Evolutionary conservation across 2,888 invertebrate species (phyloP).

Genomic region (Argyresthia albistria): DNA sequence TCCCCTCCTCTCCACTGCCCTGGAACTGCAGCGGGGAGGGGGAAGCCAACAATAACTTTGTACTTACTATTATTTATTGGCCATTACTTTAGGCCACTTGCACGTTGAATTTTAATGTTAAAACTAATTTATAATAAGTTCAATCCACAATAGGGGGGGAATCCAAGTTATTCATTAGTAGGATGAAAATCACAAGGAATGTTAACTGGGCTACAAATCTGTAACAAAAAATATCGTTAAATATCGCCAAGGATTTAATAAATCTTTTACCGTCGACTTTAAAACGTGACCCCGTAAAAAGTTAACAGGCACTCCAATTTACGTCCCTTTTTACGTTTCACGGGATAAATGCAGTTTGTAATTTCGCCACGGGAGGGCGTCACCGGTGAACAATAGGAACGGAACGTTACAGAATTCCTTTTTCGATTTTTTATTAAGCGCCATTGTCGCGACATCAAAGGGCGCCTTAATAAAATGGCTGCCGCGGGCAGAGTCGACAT

Average conservation of each 20-base stretch:
- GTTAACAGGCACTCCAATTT: constrained; percentile 37
- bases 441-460: constrained; percentile 29
- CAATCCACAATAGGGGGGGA: too few species aligned
- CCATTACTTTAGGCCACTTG: not conserved
- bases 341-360: constrained; percentile 28
- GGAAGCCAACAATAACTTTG: not conserved
- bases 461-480: constrained; percentile 27
- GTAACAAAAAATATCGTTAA: too few species aligned
- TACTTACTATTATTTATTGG: not conserved
- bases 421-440: constrained; percentile 28
- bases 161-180: too few species aligned
- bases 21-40: not conserved
- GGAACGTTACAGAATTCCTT: constrained; percentile 27
- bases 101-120: not conserved
- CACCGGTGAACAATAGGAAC: constrained; percentile 29
- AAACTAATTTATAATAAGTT: too few species aligned
- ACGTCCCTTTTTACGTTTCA: constrained; percentile 26
- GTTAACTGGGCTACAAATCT: too few species aligned
- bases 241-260: not conserved
- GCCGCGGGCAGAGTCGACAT: constrained; percentile 13
- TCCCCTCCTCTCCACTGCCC: too few species aligned
- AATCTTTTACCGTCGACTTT: not conserved
- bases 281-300: constrained; percentile 23
- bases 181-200: too few species aligned
- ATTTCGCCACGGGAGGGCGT: constrained; percentile 22